A percentile compares a stretch with the other conserved stretches of the same genome.
Evolutionary conservation across 2,888 invertebrate species (phyloP).

Genomic region (Yponomeuta cagnagella): DNA sequence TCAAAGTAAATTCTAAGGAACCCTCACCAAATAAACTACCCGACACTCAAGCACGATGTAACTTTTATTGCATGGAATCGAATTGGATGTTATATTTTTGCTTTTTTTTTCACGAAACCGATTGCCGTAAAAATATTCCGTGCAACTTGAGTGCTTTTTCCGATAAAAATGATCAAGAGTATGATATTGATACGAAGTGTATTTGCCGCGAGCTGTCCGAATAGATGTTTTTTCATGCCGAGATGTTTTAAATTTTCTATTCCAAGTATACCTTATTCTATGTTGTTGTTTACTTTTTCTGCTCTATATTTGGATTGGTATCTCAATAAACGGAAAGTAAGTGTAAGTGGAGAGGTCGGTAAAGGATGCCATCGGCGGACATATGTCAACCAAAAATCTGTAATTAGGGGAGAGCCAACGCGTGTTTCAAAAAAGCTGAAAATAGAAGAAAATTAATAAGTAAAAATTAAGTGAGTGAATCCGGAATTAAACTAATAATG

Average conservation of each 20-base stretch:
- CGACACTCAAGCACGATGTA: background rate
- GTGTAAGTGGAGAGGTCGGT: too few relatives aligned
- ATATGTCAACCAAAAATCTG: too few relatives aligned
- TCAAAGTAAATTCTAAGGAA: background rate
- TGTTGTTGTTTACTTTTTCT: too few relatives aligned
- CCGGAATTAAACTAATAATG: too few relatives aligned
- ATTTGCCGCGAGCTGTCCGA: background rate
- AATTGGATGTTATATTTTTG: slow-evolving; percentile 11
- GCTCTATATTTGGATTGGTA: too few relatives aligned
- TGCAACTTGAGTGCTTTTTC: slow-evolving; percentile 16
- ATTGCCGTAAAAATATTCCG: slow-evolving; percentile 13
- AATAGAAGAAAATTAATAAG: too few relatives aligned
- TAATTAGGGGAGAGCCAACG: too few relatives aligned
- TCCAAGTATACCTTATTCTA: too few relatives aligned
- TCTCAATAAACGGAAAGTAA: too few relatives aligned
- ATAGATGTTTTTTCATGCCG: background rate
- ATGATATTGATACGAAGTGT: slow-evolving; percentile 5
- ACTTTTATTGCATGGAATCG: slow-evolving; percentile 13
- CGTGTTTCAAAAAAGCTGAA: too few relatives aligned
- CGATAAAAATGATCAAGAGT: slow-evolving; percentile 15
- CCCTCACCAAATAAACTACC: background rate
- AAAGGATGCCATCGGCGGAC: too few relatives aligned
- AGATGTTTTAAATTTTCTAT: background rate
- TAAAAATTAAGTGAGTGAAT: too few relatives aligned
- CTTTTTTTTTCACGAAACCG: slow-evolving; percentile 2